Conservation (phyloP, 1,140 invertebrate genomes). For the Holcopasites calliopsidis region DNA sequence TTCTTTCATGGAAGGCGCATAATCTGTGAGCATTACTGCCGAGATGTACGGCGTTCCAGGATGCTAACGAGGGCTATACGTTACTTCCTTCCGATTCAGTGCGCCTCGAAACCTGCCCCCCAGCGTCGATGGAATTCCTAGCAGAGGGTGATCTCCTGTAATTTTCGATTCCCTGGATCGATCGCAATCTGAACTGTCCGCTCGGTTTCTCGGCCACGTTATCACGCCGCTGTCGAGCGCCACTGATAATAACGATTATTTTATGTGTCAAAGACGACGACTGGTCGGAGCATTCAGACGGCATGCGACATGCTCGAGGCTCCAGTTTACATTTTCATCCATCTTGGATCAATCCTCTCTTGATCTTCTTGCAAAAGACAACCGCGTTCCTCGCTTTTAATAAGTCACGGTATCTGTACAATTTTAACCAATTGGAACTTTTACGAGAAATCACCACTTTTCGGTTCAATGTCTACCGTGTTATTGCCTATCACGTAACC, state of each 20-base stretch:
- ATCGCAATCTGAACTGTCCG: conserved; percentile 21
- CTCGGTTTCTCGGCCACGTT: conserved; percentile 5
- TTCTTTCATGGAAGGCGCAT: conserved; percentile 72
- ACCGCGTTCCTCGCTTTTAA: not conserved
- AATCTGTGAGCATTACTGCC: conserved; percentile 74
- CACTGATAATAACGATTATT: conserved; percentile 49
- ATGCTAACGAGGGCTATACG: conserved; percentile 22
- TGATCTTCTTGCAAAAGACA: conserved; percentile 5
- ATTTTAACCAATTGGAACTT: conserved; percentile 13
- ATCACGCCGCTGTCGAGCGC: conserved; percentile 13
- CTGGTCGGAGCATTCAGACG: not conserved
- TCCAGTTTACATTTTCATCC: conserved; percentile 24
- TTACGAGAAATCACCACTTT: conserved; percentile 38
- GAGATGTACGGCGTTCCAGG: conserved; percentile 47
- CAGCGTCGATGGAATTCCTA: not conserved
- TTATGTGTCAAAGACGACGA: not conserved
- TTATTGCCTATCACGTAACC: conserved; percentile 37
- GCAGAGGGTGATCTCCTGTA: conserved; percentile 10
- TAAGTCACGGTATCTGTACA: conserved; percentile 2
- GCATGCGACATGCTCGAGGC: not conserved
- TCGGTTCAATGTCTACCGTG: conserved; percentile 12
- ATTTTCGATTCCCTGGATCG: conserved; percentile 42
- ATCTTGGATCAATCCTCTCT: not conserved
- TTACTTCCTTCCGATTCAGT: conserved; percentile 54
- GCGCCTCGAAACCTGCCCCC: conserved; percentile 1